Conservation (phyloP, 2,888 invertebrate genomes). For the Galeopsomyia nigrocyanea region DNA sequence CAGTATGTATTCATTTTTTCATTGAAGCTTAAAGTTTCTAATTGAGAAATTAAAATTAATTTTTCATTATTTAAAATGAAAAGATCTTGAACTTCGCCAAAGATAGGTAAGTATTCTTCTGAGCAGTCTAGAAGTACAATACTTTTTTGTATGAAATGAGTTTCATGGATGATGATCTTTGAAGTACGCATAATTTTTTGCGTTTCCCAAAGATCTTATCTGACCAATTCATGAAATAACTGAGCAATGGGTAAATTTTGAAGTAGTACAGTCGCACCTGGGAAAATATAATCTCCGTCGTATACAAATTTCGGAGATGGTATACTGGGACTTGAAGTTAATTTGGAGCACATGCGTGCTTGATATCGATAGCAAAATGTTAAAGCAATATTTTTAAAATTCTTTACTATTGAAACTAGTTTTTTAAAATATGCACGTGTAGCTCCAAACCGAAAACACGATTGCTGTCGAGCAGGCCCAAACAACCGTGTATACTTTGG, state of each 20-base stretch:
- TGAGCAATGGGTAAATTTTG: slow-evolving; percentile 37
- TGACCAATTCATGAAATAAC: slow-evolving; percentile 25
- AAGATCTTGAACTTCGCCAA: slow-evolving; percentile 44
- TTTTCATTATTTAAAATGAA: slow-evolving; percentile 32
- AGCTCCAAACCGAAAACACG: slow-evolving; percentile 51
- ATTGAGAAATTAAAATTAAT: slow-evolving; percentile 26
- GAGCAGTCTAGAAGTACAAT: slow-evolving; percentile 45
- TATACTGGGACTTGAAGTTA: neutral
- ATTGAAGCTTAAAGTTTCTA: slow-evolving; percentile 36
- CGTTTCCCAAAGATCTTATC: slow-evolving; percentile 28
- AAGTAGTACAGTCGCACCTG: slow-evolving; percentile 38
- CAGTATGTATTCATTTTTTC: slow-evolving; percentile 43
- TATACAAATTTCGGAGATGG: slow-evolving; percentile 44
- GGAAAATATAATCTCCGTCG: slow-evolving; percentile 38
- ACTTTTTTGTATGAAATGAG: too few relatives aligned
- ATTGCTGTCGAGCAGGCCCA: slow-evolving; percentile 49
- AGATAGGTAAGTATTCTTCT: too few relatives aligned
- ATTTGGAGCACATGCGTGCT: slow-evolving; percentile 39
- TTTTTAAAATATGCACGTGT: slow-evolving; percentile 49
- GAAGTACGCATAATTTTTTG: slow-evolving; percentile 34
- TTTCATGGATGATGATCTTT: slow-evolving; percentile 26
- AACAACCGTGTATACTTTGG: slow-evolving; percentile 47
- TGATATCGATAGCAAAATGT: slow-evolving; percentile 48
- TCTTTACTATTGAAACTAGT: slow-evolving; percentile 45
- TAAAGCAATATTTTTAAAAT: slow-evolving; percentile 50